Evolutionary conservation across 2,113 vertebrate species (phyloP).

Genomic region (Aspiorhynchus laticeps): DNA sequence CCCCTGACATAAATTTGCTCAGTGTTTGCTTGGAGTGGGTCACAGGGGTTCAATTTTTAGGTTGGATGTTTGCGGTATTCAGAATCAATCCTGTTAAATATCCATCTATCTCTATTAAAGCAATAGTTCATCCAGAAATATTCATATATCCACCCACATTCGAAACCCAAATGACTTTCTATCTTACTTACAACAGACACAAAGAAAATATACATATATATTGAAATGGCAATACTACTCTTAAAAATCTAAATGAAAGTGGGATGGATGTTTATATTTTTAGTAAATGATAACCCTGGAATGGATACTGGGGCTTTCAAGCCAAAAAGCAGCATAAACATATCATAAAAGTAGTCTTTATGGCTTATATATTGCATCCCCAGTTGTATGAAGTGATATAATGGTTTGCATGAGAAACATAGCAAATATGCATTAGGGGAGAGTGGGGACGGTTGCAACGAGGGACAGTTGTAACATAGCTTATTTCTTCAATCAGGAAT

Average conservation of each 20-base stretch:
- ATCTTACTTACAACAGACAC: neutral
- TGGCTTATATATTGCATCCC: neutral
- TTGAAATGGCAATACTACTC: neutral
- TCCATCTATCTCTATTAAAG: neutral
- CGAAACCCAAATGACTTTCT: neutral
- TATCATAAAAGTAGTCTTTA: neutral
- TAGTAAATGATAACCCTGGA: neutral
- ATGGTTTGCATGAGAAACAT: neutral
- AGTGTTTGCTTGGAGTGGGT: neutral
- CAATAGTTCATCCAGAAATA: neutral
- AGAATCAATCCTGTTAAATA: neutral
- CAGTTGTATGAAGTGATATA: neutral
- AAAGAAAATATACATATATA: neutral
- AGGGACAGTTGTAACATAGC: no score
- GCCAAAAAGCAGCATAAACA: neutral
- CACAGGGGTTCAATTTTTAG: neutral
- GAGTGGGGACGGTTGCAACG: no score
- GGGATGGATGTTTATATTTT: neutral
- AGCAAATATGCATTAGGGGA: neutral
- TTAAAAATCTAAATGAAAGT: neutral
- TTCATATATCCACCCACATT: neutral
- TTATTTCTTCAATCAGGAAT: no score
- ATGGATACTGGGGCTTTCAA: neutral
- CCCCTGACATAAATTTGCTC: neutral
- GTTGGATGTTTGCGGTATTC: neutral